Percentiles rank a stretch among this genome's conserved stretches.
Evolutionary conservation across 2,797 vertebrate genomes (phyloP).

Genomic region (Xerus rutilus): DNA sequence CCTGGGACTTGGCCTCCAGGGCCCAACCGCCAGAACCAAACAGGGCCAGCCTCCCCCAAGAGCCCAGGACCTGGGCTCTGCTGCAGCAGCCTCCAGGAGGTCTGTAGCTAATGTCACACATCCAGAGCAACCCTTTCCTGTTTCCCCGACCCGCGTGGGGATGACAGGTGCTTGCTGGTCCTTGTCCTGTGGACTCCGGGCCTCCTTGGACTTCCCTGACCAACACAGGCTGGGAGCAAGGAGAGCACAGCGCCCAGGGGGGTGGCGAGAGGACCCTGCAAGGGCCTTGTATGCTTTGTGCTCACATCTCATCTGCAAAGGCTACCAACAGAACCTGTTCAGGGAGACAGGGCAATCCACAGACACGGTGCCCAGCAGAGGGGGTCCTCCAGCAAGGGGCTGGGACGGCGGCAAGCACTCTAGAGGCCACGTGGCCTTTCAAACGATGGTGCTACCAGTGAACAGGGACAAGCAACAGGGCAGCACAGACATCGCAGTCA

Average conservation of each 20-base stretch:
- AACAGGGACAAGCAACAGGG: neutral
- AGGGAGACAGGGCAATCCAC: accelerated
- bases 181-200: accelerated
- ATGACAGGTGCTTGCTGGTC: neutral
- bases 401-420: accelerated
- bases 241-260: neutral
- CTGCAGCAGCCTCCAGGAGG: neutral
- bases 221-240: accelerated
- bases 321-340: accelerated
- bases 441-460: accelerated
- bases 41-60: conserved; percentile 4
- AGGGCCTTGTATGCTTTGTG: neutral
- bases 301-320: neutral
- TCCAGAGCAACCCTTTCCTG: neutral
- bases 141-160: too few species aligned
- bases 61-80: neutral
- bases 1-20: conserved; percentile 42
- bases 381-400: accelerated
- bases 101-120: neutral
- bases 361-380: neutral
- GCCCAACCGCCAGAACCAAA: conserved; percentile 44
- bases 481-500: accelerated
- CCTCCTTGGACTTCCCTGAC: neutral
- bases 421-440: neutral
- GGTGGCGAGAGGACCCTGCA: neutral